Conservation (phyloP, 2,797 vertebrate genomes). For the Pipistrellus pygmaeus region DNA sequence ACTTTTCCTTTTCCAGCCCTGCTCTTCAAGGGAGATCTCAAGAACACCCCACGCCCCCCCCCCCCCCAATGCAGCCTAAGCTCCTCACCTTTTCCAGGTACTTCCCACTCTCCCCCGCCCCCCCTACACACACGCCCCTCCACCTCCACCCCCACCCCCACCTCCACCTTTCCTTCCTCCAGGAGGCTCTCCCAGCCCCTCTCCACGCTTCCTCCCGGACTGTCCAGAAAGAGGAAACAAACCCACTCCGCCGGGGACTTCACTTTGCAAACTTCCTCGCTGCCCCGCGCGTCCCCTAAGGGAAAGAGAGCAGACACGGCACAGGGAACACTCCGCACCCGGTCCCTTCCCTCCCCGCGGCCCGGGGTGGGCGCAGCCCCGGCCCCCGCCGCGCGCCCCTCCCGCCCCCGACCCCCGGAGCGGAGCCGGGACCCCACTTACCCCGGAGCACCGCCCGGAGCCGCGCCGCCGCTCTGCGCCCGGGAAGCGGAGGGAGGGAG, state of each 20-base stretch:
- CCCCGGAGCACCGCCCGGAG: not conserved
- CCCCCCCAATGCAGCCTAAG: not conserved
- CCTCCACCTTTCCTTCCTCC: not conserved
- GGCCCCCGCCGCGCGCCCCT: rapidly evolving
- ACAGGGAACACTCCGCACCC: rapidly evolving
- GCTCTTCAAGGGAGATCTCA: not conserved
- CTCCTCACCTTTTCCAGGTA: not conserved
- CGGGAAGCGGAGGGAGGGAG: constrained; percentile 5
- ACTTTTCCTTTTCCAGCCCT: not conserved
- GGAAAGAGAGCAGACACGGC: too few relatives aligned
- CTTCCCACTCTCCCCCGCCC: rapidly evolving
- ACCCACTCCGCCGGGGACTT: rapidly evolving
- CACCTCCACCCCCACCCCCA: not conserved
- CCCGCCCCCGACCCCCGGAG: rapidly evolving
- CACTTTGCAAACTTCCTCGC: constrained; percentile 58
- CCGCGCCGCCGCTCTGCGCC: not conserved
- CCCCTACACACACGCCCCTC: rapidly evolving
- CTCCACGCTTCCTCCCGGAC: not conserved
- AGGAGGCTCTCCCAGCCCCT: not conserved
- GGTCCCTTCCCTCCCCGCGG: rapidly evolving
- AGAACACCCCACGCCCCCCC: not conserved
- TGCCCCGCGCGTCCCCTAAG: not conserved
- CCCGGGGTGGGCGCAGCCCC: not conserved
- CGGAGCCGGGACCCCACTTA: not conserved
- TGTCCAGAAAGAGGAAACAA: not conserved